Conservation (phyloP, 1,140 invertebrate genomes). For the Drosophila seguyi region DNA sequence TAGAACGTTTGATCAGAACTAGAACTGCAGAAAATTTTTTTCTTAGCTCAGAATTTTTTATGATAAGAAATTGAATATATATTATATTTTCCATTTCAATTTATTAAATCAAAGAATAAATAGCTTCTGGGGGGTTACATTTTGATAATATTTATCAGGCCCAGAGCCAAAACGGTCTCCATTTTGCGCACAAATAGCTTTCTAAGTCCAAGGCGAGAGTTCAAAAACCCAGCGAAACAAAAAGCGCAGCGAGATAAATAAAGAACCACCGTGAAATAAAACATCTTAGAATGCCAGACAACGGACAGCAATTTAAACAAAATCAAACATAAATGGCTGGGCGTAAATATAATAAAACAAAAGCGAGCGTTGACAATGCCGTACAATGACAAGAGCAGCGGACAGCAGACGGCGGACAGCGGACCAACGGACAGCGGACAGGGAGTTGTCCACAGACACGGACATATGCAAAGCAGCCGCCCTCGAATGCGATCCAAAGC, state of each 20-base stretch:
- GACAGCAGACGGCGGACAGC: not conserved
- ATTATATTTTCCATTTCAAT: not conserved
- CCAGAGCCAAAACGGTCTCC: constrained; percentile 20
- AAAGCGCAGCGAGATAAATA: constrained; percentile 37
- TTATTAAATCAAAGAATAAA: constrained; percentile 6
- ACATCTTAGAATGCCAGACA: constrained; percentile 46
- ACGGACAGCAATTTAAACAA: constrained; percentile 68
- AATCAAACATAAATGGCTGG: constrained; percentile 63
- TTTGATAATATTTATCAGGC: constrained; percentile 40
- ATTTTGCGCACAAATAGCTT: constrained; percentile 40
- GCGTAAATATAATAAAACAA: constrained; percentile 50
- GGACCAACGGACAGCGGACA: constrained; percentile 38
- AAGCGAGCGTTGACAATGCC: constrained; percentile 51
- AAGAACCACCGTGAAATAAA: constrained; percentile 23
- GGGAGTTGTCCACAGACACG: constrained; percentile 23
- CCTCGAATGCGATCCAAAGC: constrained; percentile 23
- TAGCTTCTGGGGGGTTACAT: constrained; percentile 3
- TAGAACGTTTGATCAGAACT: not conserved
- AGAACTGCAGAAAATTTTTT: not conserved
- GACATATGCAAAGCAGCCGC: constrained; percentile 49
- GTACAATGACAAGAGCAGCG: constrained; percentile 49
- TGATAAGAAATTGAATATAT: not conserved
- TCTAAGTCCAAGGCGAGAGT: constrained; percentile 56
- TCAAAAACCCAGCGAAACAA: constrained; percentile 63
- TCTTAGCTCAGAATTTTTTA: not conserved